Evolutionary conservation across 2,888 invertebrate genomes (phyloP), one percentile per base, ranked within the genome.

Genomic region (Ganaspis brasiliensis): DNA sequence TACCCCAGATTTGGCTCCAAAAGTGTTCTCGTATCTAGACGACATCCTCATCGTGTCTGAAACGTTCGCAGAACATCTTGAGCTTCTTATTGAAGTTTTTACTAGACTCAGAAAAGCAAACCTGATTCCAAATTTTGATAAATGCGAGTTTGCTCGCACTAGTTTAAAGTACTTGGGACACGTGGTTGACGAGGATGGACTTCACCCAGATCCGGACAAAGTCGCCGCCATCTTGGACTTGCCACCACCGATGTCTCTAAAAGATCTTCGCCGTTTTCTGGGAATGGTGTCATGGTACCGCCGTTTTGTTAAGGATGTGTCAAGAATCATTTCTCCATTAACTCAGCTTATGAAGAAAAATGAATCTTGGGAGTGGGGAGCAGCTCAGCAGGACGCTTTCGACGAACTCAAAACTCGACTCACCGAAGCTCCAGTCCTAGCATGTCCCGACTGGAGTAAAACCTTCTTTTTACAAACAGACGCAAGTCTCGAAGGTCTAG

Each of bases 1-100:
- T 0, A 85, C 85, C 5, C 72, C 81, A 8, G 79, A 81, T 12
- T 35, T 80, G 16, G 75, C 78, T 12, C 81, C 80, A 0, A 35
- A 59, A 40, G 74, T 74, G 0, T 81, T 82, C n/a, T 80, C 76
- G 0, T 81, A 82, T 16, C 63, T 81, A 0, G 82, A 83, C 61
- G 82, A 81, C 24, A 75, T 83, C 0, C 75, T 82, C 1, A 40
- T 82, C 1, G 76, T 78, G 0, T 75, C 76, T 0, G 72, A 76
- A 14, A 77, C 78, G 0, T 82, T 82, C 19, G 71, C 74, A 5
- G 77, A 79, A 31, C 49, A 49, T 5, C 16, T 49, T 3, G 4
- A 16, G 3, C 49, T 49, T 1, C 5, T 52, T 12, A 0, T 31
- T 45, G 12, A 35, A 37, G 2, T 31, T 9, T 21, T 40, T 8